A percentile compares a stretch with the other conserved stretches of the same genome.
These are phyloP conservation scores for Cybosia mesomella DNA, from an alignment of 2,888 invertebrate species.

Conservation along the genomic window DNA sequence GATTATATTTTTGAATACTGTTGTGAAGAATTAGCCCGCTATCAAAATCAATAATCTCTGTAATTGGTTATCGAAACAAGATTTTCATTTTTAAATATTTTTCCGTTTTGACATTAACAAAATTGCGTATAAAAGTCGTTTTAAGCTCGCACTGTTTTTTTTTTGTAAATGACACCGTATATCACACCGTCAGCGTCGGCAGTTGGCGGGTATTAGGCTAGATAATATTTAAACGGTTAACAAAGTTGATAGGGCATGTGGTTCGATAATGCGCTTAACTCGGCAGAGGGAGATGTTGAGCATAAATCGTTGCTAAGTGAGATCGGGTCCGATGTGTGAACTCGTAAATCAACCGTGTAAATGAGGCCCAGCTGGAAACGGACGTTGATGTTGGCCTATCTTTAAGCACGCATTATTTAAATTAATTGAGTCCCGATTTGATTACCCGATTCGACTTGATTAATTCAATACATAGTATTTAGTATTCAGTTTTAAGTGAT, in stretches of 20 bases:
- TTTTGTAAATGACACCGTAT: conserved; percentile 22
- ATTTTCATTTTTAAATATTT: no score
- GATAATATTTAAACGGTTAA: conserved; percentile 71
- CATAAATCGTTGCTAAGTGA: conserved; percentile 86
- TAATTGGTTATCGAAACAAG: no score
- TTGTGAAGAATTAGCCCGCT: no score
- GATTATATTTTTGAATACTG: no score
- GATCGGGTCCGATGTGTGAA: conserved; percentile 84
- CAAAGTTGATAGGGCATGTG: conserved; percentile 81
- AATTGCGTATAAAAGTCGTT: no score
- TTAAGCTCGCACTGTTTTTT: background rate
- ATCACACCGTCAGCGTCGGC: conserved; percentile 43
- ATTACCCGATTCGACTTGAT: no score
- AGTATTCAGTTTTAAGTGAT: background rate
- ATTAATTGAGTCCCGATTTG: conserved; percentile 65
- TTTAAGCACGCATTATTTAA: conserved; percentile 68
- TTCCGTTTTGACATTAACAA: no score
- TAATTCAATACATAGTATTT: conserved; percentile 42
- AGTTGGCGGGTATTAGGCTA: conserved; percentile 51
- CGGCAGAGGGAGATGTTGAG: conserved; percentile 79
- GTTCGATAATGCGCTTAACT: conserved; percentile 83
- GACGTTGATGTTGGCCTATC: conserved; percentile 75
- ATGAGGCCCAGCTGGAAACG: conserved; percentile 72
- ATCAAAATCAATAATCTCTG: no score
- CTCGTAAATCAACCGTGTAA: conserved; percentile 84